phyloP scores from a whole-genome alignment of 2,113 vertebrate species.

The Ochotona curzoniae region DNA sequence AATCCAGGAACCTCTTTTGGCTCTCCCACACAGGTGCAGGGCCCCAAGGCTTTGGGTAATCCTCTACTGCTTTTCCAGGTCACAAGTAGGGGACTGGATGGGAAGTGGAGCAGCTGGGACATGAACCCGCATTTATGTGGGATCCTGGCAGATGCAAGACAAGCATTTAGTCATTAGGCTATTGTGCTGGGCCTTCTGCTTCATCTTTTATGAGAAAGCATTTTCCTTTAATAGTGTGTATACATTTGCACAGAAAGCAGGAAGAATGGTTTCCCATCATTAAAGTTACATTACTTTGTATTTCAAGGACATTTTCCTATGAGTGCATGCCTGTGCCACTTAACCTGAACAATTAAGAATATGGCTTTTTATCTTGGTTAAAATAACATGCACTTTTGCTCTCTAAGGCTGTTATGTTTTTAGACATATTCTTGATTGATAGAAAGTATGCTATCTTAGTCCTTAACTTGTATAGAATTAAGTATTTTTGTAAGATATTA shows the following conservation, averaged over 20 bases:
- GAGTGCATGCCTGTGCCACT: neutral
- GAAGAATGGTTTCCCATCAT: neutral
- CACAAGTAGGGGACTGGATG: too few relatives aligned
- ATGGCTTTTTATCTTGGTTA: constrained; percentile 48
- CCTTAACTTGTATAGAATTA: constrained; percentile 7
- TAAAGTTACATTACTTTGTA: neutral
- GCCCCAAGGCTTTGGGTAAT: too few relatives aligned
- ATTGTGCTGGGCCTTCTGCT: neutral
- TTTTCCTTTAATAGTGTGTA: neutral
- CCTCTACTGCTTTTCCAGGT: too few relatives aligned
- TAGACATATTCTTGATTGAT: constrained; percentile 1
- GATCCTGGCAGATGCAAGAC: too few relatives aligned
- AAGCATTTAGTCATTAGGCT: too few relatives aligned
- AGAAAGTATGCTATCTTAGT: neutral
- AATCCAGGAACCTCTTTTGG: too few relatives aligned
- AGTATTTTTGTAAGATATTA: neutral
- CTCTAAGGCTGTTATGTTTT: neutral
- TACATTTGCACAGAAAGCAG: constrained; percentile 17
- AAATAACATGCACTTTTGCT: neutral
- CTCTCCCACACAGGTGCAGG: too few relatives aligned
- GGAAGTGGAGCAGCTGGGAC: too few relatives aligned
- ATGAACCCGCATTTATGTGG: too few relatives aligned
- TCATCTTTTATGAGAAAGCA: neutral
- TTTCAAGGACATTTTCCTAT: neutral
- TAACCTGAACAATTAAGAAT: constrained; percentile 47